phyloP scores from a whole-genome alignment of 2,888 invertebrate species.

The Gortyna flavago region DNA sequence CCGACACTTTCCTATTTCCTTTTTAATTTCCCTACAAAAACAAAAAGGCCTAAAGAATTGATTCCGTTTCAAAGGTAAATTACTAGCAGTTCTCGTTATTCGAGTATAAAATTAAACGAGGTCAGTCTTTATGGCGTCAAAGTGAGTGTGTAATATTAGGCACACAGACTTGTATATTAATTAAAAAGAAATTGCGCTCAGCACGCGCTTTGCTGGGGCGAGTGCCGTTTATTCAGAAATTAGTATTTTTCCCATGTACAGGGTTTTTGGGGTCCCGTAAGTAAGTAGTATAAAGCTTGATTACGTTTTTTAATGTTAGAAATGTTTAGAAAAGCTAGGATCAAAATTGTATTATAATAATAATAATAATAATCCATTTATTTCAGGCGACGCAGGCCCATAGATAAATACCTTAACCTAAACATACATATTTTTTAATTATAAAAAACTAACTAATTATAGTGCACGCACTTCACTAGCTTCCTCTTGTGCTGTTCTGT shows the following conservation, averaged over 20 bases:
- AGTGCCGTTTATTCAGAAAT: slow-evolving; percentile 32
- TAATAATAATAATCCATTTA: too few species aligned
- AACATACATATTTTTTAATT: too few species aligned
- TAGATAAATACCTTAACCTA: too few species aligned
- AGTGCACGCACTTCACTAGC: too few species aligned
- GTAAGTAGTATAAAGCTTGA: background rate
- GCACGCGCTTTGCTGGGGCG: slow-evolving; percentile 44
- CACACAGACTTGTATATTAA: slow-evolving; percentile 59
- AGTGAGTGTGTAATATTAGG: slow-evolving; percentile 66
- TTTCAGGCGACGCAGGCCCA: too few species aligned
- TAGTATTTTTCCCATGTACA: slow-evolving; percentile 18
- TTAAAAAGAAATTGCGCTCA: slow-evolving; percentile 63
- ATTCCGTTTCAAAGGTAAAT: slow-evolving; percentile 61
- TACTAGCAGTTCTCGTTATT: slow-evolving; percentile 48
- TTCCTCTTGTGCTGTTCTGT: too few species aligned
- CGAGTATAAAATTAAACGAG: slow-evolving; percentile 60
- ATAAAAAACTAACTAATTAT: too few species aligned
- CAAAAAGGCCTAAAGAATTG: slow-evolving; percentile 42
- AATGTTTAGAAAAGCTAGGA: background rate
- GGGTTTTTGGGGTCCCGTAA: slow-evolving; percentile 5
- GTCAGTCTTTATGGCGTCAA: slow-evolving; percentile 62
- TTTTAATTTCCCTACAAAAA: slow-evolving; percentile 47
- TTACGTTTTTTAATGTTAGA: background rate
- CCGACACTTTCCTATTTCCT: slow-evolving; percentile 35
- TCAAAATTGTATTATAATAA: slow-evolving; percentile 17